Conservation (phyloP, 2,113 vertebrate species). For the Gallinago undulata region DNA sequence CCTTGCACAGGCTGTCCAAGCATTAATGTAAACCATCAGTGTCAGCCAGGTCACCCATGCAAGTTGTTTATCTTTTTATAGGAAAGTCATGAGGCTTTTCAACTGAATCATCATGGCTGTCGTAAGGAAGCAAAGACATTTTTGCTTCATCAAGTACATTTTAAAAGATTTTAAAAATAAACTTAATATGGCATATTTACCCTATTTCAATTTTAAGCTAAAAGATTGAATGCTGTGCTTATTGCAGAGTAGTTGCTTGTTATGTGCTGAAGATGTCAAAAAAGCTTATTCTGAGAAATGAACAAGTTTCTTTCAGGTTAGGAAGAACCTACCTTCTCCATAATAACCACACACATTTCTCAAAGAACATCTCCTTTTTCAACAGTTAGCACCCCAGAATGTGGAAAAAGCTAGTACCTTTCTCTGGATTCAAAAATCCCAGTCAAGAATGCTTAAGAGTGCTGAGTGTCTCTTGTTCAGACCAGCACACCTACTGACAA, state of each 20-base stretch:
- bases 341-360: neutral
- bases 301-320: neutral
- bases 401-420: neutral
- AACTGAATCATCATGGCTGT: neutral
- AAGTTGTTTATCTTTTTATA: neutral
- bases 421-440: neutral
- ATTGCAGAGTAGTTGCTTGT: neutral
- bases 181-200: neutral
- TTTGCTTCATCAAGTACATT: neutral
- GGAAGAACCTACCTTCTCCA: neutral
- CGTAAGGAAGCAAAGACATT: neutral
- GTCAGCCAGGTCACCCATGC: neutral
- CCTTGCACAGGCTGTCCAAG: constrained; percentile 30
- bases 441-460: neutral
- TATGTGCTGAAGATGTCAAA: neutral
- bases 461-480: neutral
- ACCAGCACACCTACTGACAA: neutral
- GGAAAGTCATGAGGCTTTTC: neutral
- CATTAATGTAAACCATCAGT: constrained; percentile 19
- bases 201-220: neutral
- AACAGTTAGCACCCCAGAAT: neutral
- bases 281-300: neutral
- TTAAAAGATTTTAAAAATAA: neutral
- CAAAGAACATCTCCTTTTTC: neutral
- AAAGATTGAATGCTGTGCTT: constrained; percentile 18